Evolutionary conservation across 2,797 vertebrate species (phyloP).

Genomic region (Phataginus tetradactyla): DNA sequence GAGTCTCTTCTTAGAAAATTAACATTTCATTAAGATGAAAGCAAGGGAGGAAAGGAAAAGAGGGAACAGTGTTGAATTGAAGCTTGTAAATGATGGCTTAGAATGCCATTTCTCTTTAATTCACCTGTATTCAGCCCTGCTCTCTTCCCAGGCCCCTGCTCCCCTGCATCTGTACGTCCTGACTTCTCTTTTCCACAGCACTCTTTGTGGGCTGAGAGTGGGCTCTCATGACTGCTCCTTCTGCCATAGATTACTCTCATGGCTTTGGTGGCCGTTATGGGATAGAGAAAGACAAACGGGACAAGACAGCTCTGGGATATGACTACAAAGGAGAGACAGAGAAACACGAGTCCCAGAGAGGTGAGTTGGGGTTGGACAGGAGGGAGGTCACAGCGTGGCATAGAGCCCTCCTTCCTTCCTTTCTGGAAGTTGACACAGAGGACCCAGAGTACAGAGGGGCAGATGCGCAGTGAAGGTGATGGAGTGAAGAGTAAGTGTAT

Average conservation of each 20-base stretch:
- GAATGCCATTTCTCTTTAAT: background rate
- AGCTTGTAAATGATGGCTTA: background rate
- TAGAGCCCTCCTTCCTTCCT: background rate
- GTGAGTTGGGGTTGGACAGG: conserved; percentile 76
- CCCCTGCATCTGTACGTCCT: background rate
- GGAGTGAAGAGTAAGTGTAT: background rate
- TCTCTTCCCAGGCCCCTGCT: background rate
- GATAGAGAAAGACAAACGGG: conserved; percentile 92
- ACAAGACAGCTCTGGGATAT: conserved; percentile 92
- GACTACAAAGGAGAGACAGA: conserved; percentile 92
- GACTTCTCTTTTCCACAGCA: background rate
- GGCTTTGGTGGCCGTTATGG: conserved; percentile 95
- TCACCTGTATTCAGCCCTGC: background rate
- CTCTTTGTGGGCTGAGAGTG: background rate
- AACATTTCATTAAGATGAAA: background rate
- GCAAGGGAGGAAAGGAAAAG: background rate
- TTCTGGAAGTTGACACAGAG: background rate
- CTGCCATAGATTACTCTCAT: conserved; percentile 90
- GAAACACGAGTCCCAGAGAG: conserved; percentile 94
- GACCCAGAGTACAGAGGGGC: background rate
- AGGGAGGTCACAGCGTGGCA: background rate
- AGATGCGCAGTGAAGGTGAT: background rate
- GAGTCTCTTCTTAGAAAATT: background rate
- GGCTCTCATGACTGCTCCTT: conserved; percentile 47
- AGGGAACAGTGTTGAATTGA: background rate